phyloP scores from a whole-genome alignment of 2,797 vertebrate species.

The Microctenopoma lineatum region DNA sequence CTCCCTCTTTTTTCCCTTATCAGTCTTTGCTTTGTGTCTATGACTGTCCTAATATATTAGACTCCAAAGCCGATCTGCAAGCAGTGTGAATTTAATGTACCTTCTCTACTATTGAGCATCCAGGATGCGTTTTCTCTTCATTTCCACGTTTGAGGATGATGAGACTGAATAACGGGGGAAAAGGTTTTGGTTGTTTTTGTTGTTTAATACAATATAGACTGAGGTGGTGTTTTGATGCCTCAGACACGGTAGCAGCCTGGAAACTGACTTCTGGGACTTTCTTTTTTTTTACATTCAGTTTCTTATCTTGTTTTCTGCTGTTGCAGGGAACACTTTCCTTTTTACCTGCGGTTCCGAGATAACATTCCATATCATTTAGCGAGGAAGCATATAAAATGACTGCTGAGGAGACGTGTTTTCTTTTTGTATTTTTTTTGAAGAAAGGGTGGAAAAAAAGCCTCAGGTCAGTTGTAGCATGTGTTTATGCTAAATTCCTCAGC shows the following conservation, averaged over 20 bases:
- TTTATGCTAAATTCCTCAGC: conserved; percentile 71
- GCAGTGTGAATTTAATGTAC: conserved; percentile 61
- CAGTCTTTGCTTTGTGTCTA: conserved; percentile 70
- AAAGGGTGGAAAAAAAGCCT: conserved; percentile 63
- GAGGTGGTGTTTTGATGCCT: conserved; percentile 53
- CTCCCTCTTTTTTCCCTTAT: conserved; percentile 44
- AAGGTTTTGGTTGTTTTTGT: conserved; percentile 48
- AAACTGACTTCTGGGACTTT: conserved; percentile 63
- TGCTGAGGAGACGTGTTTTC: conserved; percentile 54
- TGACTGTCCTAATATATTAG: conserved; percentile 62
- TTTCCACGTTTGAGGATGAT: conserved; percentile 52
- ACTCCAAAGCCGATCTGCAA: conserved; percentile 70
- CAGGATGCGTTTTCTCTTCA: conserved; percentile 60
- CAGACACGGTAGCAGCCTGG: conserved; percentile 74
- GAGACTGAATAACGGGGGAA: conserved; percentile 41
- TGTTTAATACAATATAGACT: conserved; percentile 46
- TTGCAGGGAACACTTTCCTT: conserved; percentile 48
- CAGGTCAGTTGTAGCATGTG: conserved; percentile 81
- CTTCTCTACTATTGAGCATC: conserved; percentile 56
- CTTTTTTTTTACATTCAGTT: conserved; percentile 10
- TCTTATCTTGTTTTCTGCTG: conserved; percentile 51
- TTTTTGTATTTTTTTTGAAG: conserved; percentile 58
- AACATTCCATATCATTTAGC: conserved; percentile 76
- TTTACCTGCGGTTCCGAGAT: conserved; percentile 61
- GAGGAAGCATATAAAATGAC: conserved; percentile 54